Conservation (phyloP, 2,888 invertebrate genomes). For the Panopea generosa region DNA sequence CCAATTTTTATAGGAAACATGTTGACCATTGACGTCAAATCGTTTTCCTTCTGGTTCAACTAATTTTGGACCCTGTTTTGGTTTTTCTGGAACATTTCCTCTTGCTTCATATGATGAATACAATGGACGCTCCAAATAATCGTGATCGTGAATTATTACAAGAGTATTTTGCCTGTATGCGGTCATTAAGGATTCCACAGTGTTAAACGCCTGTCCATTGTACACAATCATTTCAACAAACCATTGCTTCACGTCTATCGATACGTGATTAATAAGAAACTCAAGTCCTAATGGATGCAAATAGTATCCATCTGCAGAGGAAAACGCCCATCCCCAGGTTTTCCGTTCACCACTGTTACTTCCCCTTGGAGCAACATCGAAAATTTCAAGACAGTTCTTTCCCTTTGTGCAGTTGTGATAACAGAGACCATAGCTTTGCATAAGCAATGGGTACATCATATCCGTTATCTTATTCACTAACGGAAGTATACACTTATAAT, state of each 20-base stretch:
- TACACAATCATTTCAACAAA: constrained; percentile 65
- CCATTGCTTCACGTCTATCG: constrained; percentile 65
- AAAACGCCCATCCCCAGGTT: constrained; percentile 70
- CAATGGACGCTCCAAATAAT: not conserved
- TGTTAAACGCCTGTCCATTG: constrained; percentile 70
- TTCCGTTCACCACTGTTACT: constrained; percentile 60
- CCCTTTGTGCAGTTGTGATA: constrained; percentile 70
- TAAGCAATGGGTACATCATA: constrained; percentile 61
- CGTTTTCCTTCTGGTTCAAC: constrained; percentile 77
- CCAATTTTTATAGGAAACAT: constrained; percentile 77
- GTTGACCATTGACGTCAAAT: constrained; percentile 72
- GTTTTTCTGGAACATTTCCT: constrained; percentile 7
- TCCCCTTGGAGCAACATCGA: constrained; percentile 67
- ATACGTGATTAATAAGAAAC: constrained; percentile 69
- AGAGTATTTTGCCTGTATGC: constrained; percentile 39
- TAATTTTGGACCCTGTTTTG: constrained; percentile 66
- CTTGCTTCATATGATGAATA: constrained; percentile 28
- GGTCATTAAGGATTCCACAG: constrained; percentile 58
- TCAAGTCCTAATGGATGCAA: constrained; percentile 74
- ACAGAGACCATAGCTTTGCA: constrained; percentile 67
- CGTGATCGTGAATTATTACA: constrained; percentile 10
- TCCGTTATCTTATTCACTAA: constrained; percentile 42
- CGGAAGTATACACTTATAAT: constrained; percentile 48
- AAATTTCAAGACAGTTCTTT: constrained; percentile 64
- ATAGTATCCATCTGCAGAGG: constrained; percentile 69